Percentiles rank a stretch among this genome's conserved stretches.
Evolutionary conservation across 2,797 vertebrate genomes (phyloP).

Genomic region (Protosalanx chinensis): DNA sequence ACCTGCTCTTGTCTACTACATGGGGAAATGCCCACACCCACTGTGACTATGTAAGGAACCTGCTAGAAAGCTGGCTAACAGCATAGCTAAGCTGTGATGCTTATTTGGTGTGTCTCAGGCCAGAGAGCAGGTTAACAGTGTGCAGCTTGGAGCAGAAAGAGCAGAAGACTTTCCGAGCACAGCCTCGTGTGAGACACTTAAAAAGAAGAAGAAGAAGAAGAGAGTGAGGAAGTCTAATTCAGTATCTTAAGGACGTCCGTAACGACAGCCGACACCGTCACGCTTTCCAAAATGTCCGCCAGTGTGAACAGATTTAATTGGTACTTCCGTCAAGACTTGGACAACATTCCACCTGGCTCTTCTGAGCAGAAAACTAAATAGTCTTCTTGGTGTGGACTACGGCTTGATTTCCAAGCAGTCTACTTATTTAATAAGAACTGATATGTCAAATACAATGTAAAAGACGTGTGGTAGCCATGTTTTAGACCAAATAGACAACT

Average conservation of each 20-base stretch:
- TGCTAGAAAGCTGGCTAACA: neutral
- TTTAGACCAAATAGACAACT: neutral
- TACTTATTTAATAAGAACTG: neutral
- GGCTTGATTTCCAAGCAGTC: neutral
- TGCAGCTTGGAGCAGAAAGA: constrained; percentile 64
- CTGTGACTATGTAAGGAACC: neutral
- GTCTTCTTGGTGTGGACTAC: neutral
- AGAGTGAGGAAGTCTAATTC: constrained; percentile 37
- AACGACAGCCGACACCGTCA: constrained; percentile 23
- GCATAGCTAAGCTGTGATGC: constrained; percentile 16
- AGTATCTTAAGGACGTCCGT: constrained; percentile 29
- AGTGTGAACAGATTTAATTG: neutral
- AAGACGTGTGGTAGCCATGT: neutral
- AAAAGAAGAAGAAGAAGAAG: constrained; percentile 63
- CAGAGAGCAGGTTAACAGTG: constrained; percentile 68
- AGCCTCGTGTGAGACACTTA: constrained; percentile 71
- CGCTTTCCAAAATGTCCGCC: constrained; percentile 11
- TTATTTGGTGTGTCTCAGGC: constrained; percentile 67
- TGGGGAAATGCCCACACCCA: too few relatives aligned
- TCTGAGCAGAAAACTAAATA: neutral
- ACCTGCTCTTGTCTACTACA: neutral
- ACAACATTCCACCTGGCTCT: neutral
- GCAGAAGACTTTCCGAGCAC: constrained; percentile 72
- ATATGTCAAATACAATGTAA: too few relatives aligned
- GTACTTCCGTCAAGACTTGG: neutral